Percentiles rank a stretch among this genome's conserved stretches.
These are phyloP conservation scores for Oceanodroma leucorhoa DNA, from an alignment of 2,797 vertebrate species.

Conservation along the genomic window DNA sequence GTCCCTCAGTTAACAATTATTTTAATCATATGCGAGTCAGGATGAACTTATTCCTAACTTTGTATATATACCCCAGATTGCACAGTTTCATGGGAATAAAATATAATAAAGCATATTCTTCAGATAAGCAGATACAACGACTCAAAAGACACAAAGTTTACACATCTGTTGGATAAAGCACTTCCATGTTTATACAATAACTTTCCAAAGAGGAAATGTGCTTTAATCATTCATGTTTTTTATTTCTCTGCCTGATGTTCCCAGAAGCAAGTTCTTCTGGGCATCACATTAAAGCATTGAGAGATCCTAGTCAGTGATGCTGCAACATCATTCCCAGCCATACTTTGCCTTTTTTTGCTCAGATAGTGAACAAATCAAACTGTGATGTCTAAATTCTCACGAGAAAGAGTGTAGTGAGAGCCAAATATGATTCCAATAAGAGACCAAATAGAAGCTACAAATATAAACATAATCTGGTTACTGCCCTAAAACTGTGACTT, in stretches of 20 bases:
- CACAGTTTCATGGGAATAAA: neutral
- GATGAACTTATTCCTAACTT: neutral
- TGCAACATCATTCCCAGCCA: conserved; percentile 23
- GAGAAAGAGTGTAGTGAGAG: conserved; percentile 28
- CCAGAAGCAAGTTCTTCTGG: conserved; percentile 43
- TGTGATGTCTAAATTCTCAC: conserved; percentile 40
- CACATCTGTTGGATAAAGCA: conserved; percentile 47
- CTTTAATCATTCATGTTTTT: conserved; percentile 48
- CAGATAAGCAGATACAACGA: conserved; percentile 19
- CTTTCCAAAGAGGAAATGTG: conserved; percentile 42
- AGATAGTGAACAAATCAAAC: conserved; percentile 33
- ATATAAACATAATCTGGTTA: conserved; percentile 64
- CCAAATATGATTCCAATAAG: conserved; percentile 47
- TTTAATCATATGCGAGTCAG: neutral
- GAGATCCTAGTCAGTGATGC: conserved; percentile 3
- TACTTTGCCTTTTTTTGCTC: neutral
- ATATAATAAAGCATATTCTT: neutral
- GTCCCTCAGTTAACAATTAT: neutral
- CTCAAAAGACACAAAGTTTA: conserved; percentile 15
- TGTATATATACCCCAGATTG: neutral
- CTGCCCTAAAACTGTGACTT: conserved; percentile 40
- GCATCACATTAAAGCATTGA: conserved; percentile 38
- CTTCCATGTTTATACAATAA: conserved; percentile 53
- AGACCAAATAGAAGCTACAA: conserved; percentile 47
- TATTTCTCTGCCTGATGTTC: conserved; percentile 12